These are phyloP conservation scores for Lepidostoma basale DNA, from an alignment of 1,140 invertebrate species.

Conservation along the genomic window DNA sequence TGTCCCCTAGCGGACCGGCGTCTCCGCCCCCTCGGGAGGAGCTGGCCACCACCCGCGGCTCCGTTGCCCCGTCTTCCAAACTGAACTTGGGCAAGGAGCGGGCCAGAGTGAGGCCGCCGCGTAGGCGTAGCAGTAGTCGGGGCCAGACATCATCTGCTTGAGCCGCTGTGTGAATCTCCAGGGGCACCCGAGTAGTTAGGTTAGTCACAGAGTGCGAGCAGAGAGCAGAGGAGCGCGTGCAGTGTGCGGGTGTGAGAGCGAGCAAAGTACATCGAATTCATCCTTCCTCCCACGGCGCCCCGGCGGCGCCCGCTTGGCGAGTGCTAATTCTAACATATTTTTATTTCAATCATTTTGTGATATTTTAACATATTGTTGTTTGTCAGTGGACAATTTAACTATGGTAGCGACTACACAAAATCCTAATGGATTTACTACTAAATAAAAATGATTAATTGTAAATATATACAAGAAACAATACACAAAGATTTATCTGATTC, in stretches of 20 bases:
- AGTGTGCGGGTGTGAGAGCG: no score
- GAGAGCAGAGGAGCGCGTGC: background rate
- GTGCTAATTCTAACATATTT: conserved; percentile 59
- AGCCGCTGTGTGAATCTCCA: no score
- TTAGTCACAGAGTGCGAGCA: background rate
- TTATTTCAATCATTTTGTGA: conserved; percentile 62
- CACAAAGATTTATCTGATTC: conserved; percentile 43
- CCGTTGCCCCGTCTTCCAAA: background rate
- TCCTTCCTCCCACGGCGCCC: conserved; percentile 61
- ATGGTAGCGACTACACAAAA: conserved; percentile 40
- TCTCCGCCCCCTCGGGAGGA: background rate
- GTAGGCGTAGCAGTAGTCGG: no score
- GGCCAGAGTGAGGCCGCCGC: no score
- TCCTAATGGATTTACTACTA: conserved; percentile 40
- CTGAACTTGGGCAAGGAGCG: no score
- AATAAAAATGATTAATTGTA: conserved; percentile 63
- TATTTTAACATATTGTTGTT: conserved; percentile 53
- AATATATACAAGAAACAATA: conserved; percentile 57
- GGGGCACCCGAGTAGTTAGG: no score
- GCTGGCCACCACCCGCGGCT: background rate
- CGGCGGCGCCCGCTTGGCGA: conserved; percentile 33
- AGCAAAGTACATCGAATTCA: conserved; percentile 61
- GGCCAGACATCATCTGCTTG: no score
- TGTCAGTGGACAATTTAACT: conserved; percentile 40
- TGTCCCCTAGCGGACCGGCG: conserved; percentile 56